Evolutionary conservation across 2,113 vertebrate genomes (phyloP).

Genomic region (Apteryx mantelli): DNA sequence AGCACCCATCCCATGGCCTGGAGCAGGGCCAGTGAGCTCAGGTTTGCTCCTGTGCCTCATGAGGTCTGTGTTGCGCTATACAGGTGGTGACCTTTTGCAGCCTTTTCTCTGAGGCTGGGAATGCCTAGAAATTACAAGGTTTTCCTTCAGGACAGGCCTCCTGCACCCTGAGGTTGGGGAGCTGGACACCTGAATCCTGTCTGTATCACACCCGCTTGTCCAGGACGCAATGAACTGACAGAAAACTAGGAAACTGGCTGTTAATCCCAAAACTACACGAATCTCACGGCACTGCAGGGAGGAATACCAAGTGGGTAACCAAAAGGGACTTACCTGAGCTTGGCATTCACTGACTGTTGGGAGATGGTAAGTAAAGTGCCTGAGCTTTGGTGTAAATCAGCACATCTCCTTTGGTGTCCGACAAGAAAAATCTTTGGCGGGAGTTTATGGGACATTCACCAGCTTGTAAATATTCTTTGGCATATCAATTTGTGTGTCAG

Average conservation of each 20-base stretch:
- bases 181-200: neutral
- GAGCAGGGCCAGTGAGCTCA: neutral
- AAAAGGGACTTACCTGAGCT: neutral
- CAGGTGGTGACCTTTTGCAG: neutral
- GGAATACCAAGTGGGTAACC: neutral
- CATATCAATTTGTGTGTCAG: neutral
- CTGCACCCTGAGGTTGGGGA: neutral
- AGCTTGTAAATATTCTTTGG: slow-evolving; percentile 32
- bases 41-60: neutral
- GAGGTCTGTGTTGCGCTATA: neutral
- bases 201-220: neutral
- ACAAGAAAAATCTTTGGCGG: neutral
- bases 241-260: slow-evolving; percentile 26
- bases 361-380: neutral
- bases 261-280: neutral
- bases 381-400: neutral
- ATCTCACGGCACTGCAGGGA: accelerated
- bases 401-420: neutral
- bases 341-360: neutral
- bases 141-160: neutral
- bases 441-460: neutral
- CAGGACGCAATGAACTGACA: neutral
- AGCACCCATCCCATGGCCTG: neutral
- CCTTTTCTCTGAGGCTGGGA: neutral
- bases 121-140: neutral